phyloP scores from a whole-genome alignment of 2,113 vertebrate species.

The Crotalus horridus region DNA sequence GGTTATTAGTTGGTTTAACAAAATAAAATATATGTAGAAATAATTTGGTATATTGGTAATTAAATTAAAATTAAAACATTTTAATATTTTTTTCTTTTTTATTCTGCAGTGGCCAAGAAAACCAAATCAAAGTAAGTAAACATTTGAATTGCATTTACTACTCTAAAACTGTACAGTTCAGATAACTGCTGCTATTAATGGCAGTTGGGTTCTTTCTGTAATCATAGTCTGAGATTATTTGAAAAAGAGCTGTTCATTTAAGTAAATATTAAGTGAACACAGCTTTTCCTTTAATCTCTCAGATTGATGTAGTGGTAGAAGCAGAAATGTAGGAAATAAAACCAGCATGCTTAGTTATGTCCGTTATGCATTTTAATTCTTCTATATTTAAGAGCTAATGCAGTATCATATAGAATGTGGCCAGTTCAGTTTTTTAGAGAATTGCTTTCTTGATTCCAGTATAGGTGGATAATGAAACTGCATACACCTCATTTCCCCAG shows the following conservation, averaged over 20 bases:
- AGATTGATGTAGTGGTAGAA: not conserved
- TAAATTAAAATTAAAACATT: constrained; percentile 16
- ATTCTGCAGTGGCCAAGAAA: constrained; percentile 67
- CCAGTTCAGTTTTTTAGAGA: not conserved
- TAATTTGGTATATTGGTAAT: not conserved
- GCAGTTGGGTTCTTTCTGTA: not conserved
- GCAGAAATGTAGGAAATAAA: not conserved
- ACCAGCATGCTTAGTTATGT: not conserved
- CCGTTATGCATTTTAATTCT: not conserved
- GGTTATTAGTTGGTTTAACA: not conserved
- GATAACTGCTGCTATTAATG: not conserved
- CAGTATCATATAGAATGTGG: not conserved
- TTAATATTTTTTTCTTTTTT: constrained; percentile 45
- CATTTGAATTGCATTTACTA: constrained; percentile 19
- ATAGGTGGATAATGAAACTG: not conserved
- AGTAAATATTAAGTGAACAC: not conserved
- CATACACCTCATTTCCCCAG: not conserved
- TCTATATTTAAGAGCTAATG: not conserved
- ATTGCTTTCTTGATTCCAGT: not conserved
- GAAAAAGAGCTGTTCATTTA: not conserved
- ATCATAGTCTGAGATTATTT: not conserved
- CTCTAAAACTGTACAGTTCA: not conserved
- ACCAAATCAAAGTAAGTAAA: constrained; percentile 77
- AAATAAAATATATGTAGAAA: not conserved
- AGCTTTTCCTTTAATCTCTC: not conserved